Evolutionary conservation across 2,888 invertebrate species (phyloP), one percentile per base, ranked within the genome.

Genomic region (Nipponacmea schrenckii): DNA sequence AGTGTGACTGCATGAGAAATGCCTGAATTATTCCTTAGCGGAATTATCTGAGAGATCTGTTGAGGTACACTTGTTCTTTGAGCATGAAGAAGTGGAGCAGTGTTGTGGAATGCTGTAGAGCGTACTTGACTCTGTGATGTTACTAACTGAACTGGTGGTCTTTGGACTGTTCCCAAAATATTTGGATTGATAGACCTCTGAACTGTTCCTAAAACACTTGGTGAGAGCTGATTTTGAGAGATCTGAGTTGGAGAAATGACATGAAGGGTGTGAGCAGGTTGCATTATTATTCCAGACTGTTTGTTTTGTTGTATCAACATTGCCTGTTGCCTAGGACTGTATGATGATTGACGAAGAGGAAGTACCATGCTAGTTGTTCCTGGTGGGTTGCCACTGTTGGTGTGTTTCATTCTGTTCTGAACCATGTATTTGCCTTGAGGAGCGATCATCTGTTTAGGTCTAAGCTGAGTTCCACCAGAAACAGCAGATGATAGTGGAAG

Each of bases 331-430:
- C 39, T 26, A 8, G 44, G 62, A 17, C 15, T 39, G 3, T 62
- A 24, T 39, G 39, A 24, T 15, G 56, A 56, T 15, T 50, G 67
- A 67, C 20, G 48, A 10, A 62, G 39, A 26, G 44, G 56, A 20
- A 62, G 20, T 20, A 67, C 27, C 46, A 48, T 45, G 48, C 67
- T 67, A 17, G 67, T 68, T 31, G 46, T 62, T 24, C 67, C 67
- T 8, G 62, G 24, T 15, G 62, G 20, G 39, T 46, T 62, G 1
- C 39, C 39, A 39, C 39, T 39, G 39, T 10, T 10, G 24, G 56
- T 56, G 24, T 20, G 12, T 56, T 24, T 24, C 56, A 56, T 24
- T 24, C 20, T 20, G 20, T 56, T 56, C 24, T 24, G 56, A 20
- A 56, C 56, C 14, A 56, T 56, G 14, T 56, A 56, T 56, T 56